Evolutionary conservation across 2,797 vertebrate species (phyloP), one percentile per base, ranked within the genome.

Genomic region (Chlorospingus semifuscus): DNA sequence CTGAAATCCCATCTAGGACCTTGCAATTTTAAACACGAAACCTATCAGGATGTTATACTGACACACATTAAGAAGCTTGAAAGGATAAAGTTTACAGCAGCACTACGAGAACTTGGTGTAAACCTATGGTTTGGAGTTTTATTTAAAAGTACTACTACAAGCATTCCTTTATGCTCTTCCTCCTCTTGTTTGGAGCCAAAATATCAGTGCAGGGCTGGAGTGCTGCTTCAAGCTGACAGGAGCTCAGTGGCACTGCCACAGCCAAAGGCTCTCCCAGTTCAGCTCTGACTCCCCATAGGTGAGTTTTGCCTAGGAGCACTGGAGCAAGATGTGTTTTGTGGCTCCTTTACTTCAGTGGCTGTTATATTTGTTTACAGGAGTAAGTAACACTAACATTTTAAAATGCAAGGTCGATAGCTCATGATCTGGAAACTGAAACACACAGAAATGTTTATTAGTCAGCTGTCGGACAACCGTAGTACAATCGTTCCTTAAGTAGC

Each of bases 381-480:
- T n/a, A 78, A 89, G 39, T 53, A 59, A 41, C 19, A 27, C 19
- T 36, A 49, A 15, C 8, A 24, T 68, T 92, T 69, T 63, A 14
- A 83, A 79, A 74, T 29, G 30, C 16, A 42, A 19, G 20, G 22
- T 39, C 2, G 6, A 57, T 46, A 70, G 52, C n/a, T 91, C 21
- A 14, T 68, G 32, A 34, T 70, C 20, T 36, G 68, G 53, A 66
- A 71, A 74, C 5, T 4, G 3, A 74, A 79, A 50, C 8, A 44
- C 11, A 24, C 15, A 14, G 8, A 57, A 55, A 44, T 32, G 22
- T 61, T 81, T 52, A 7, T 26, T 69, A 26, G 6, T 55, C 65
- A 56, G 34, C 59, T 79, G 7, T 21, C 0, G 0, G 52, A 36
- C n/a, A 52, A 46, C 13, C 0, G 0, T 29, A 63, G 44, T 2